Conservation (phyloP, 2,888 invertebrate genomes). For the Cenopis cana region DNA sequence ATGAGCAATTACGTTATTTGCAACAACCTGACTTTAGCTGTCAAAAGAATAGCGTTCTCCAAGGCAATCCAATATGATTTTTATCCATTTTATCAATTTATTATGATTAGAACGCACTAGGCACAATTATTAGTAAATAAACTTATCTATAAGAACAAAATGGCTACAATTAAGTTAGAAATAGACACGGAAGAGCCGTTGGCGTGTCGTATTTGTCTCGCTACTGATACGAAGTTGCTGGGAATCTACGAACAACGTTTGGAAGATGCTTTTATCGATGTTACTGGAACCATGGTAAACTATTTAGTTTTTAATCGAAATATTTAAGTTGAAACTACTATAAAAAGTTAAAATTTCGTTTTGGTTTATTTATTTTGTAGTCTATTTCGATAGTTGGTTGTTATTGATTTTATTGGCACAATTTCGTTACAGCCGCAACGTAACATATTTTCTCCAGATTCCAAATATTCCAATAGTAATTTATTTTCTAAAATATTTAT, state of each 20-base stretch:
- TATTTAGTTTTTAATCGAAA: background rate
- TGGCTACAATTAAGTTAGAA: constrained; percentile 38
- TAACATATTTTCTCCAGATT: background rate
- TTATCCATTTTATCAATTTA: constrained; percentile 36
- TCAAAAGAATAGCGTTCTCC: constrained; percentile 37
- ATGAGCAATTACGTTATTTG: background rate
- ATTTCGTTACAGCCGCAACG: background rate
- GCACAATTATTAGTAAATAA: constrained; percentile 27
- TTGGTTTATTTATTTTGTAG: background rate
- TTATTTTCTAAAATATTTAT: background rate
- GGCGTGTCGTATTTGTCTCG: constrained; percentile 39
- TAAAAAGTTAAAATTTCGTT: background rate
- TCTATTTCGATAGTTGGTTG: constrained; percentile 6
- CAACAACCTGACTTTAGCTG: constrained; percentile 6
- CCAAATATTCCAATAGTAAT: background rate
- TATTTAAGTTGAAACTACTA: background rate
- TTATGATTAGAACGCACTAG: constrained; percentile 29
- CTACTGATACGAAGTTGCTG: constrained; percentile 25
- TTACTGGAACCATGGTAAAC: constrained; percentile 35
- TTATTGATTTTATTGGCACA: constrained; percentile 21
- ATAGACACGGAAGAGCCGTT: constrained; percentile 15
- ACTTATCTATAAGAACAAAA: constrained; percentile 18
- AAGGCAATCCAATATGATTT: constrained; percentile 34
- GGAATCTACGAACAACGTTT: constrained; percentile 28
- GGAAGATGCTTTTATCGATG: constrained; percentile 30